Base-by-base conservation (phyloP, 92 coral and sea anemone species). In the Parazoanthus atlanticus region DNA sequence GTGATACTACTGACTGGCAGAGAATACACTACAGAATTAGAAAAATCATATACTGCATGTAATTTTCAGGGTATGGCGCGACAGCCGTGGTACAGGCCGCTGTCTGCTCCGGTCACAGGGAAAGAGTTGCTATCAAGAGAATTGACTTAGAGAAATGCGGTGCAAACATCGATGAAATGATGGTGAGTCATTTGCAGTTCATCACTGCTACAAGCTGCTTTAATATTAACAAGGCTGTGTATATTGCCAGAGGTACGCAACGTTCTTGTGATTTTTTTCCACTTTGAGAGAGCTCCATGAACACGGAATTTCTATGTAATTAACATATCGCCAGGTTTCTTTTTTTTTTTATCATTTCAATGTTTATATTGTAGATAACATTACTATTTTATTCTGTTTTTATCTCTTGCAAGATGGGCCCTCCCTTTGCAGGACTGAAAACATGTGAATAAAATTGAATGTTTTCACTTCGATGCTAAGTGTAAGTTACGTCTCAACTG, bases 71-170 rank as follows among this genome's bases (percentile, higher is more conserved):
- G 25, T 93, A 95, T 90, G 99, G 99, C 25, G 99, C 98, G 2
- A 97, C 99, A n/a, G 99, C 99, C 26, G 99, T 97, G 34, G 99
- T 97, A 16, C 99, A 97, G 69, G 99, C 99, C 33, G 99, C 99
- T 5, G 76, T 81, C 12, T 97, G 99, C 89, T 75, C 29, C 4
- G 86, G 97, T 28, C 92, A 94, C 78, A 93, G 92, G 16, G 96
- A 97, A 80, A 89, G 95, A 86, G 99, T 97, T 30, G 99, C 99
- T 34, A 93, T 97, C 88, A 97, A 97, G 88, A 92, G 99, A 88
- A 97, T 97, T 31, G 99, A 97, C 84, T 88, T 97, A 92, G 99
- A 97, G 86, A 95, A 95, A 70, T 97, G 98, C 87, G 99, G 99
- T 26, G 99, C 99, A 25, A 94, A 95, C 81, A 95, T 97, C 23